A percentile compares a stretch with the other conserved stretches of the same genome.
Evolutionary conservation across 37 sponge, comb jelly and placozoan species (phyloP).

Genomic region (Trichoplax adhaerens): DNA sequence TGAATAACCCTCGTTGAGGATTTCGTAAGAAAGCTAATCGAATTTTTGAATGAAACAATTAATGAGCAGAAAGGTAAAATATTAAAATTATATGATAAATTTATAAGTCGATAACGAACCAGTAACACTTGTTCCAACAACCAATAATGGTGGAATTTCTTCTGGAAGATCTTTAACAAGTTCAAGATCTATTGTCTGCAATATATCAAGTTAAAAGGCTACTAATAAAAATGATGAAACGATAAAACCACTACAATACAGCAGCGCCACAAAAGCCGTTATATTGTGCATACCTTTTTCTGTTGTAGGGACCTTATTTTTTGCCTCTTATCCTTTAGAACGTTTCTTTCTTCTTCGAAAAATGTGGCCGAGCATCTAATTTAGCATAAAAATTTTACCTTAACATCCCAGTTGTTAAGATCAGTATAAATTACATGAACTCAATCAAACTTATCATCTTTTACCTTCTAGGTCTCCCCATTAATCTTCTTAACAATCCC

Average conservation of each 20-base stretch:
- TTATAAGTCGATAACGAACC: constrained; percentile 16
- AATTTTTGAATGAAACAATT: background rate
- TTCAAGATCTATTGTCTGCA: too few relatives aligned
- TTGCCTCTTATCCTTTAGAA: constrained; percentile 41
- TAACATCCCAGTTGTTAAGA: background rate
- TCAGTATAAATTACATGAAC: background rate
- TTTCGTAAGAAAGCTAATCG: background rate
- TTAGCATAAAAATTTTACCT: background rate
- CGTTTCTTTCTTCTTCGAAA: constrained; percentile 57
- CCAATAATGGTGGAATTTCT: constrained; percentile 52
- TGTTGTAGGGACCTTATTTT: constrained; percentile 50
- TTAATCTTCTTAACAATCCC: constrained; percentile 47
- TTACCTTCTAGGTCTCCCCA: constrained; percentile 80
- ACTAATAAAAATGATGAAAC: too few relatives aligned
- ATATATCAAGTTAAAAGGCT: too few relatives aligned
- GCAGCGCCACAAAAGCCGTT: background rate
- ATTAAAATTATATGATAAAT: background rate
- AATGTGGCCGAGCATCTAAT: constrained; percentile 37
- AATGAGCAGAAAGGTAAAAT: constrained; percentile 1
- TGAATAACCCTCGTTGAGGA: constrained; percentile 35
- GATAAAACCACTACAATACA: background rate
- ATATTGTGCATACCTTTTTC: constrained; percentile 34
- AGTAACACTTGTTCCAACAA: constrained; percentile 69
- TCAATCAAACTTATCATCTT: background rate
- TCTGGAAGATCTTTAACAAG: constrained; percentile 53